phyloP scores from a whole-genome alignment of 2,888 invertebrate genomes.

The Sinelater perroti region DNA sequence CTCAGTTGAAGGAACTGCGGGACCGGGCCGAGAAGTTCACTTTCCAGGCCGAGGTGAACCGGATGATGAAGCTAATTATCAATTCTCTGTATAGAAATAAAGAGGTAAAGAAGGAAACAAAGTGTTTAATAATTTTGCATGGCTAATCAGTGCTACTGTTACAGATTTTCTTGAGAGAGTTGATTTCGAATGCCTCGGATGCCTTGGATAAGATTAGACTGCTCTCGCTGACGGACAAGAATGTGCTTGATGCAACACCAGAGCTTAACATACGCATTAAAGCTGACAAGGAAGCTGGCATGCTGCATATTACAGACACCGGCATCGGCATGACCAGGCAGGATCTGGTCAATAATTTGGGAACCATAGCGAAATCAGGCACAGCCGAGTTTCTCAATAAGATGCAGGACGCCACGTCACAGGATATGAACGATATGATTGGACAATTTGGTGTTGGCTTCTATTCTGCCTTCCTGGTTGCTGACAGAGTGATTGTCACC shows the following conservation, averaged over 20 bases:
- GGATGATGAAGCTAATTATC: slow-evolving; percentile 99
- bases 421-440: slow-evolving; percentile 95
- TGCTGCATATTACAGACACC: slow-evolving; percentile 93
- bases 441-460: slow-evolving; percentile 99
- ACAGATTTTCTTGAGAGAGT: slow-evolving; percentile 93
- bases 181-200: slow-evolving; percentile 99
- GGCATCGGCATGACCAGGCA: slow-evolving; percentile 97
- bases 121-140: not conserved
- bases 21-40: slow-evolving; percentile 88
- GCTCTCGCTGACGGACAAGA: slow-evolving; percentile 86
- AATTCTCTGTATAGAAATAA: slow-evolving; percentile 99
- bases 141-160: not conserved
- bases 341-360: slow-evolving; percentile 94
- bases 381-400: slow-evolving; percentile 95
- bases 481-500: slow-evolving; percentile 94
- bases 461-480: slow-evolving; percentile 96
- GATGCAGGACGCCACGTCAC: slow-evolving; percentile 77
- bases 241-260: slow-evolving; percentile 77
- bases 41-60: slow-evolving; percentile 98
- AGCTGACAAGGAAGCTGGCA: slow-evolving; percentile 90
- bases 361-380: slow-evolving; percentile 98
- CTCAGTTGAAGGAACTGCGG: slow-evolving; percentile 90
- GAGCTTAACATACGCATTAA: slow-evolving; percentile 91
- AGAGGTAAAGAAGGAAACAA: slow-evolving; percentile 77
- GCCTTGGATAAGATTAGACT: slow-evolving; percentile 98